These are phyloP conservation scores for Tipula unca DNA, from an alignment of 2,888 invertebrate genomes.

Conservation along the genomic window DNA sequence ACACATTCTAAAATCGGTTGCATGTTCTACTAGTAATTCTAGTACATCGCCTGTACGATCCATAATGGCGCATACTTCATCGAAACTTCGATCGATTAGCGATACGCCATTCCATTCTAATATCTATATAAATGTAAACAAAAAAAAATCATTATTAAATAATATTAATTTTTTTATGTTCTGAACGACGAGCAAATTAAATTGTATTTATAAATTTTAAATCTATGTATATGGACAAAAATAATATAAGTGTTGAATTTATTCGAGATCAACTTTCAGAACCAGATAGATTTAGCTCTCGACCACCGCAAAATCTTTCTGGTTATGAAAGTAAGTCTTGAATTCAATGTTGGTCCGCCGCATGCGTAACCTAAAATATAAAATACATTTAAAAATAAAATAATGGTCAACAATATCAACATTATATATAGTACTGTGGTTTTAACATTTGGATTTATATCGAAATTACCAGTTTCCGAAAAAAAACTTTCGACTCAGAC, in stretches of 20 bases:
- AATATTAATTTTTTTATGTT: neutral
- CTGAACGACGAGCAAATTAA: too few species aligned
- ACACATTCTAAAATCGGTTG: slow-evolving; percentile 62
- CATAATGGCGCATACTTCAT: slow-evolving; percentile 85
- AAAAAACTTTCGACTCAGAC: too few species aligned
- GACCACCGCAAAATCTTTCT: slow-evolving; percentile 8
- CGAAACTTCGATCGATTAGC: slow-evolving; percentile 83
- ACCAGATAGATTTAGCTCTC: slow-evolving; percentile 8
- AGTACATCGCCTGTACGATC: slow-evolving; percentile 79
- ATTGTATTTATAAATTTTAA: neutral
- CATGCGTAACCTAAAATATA: neutral
- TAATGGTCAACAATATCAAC: too few species aligned
- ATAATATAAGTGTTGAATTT: neutral
- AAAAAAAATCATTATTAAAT: neutral
- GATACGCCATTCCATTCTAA: slow-evolving; percentile 88
- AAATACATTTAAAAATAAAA: neutral
- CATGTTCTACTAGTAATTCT: slow-evolving; percentile 78
- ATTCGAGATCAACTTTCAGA: slow-evolving; percentile 14
- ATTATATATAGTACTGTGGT: too few species aligned
- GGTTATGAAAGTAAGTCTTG: neutral
- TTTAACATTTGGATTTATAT: too few species aligned
- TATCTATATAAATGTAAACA: slow-evolving; percentile 46
- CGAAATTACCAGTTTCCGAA: too few species aligned
- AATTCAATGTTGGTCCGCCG: neutral
- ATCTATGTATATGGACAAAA: neutral